These are phyloP conservation scores for Heteractis magnifica DNA, from an alignment of 92 coral and sea anemone species.

Conservation along the genomic window DNA sequence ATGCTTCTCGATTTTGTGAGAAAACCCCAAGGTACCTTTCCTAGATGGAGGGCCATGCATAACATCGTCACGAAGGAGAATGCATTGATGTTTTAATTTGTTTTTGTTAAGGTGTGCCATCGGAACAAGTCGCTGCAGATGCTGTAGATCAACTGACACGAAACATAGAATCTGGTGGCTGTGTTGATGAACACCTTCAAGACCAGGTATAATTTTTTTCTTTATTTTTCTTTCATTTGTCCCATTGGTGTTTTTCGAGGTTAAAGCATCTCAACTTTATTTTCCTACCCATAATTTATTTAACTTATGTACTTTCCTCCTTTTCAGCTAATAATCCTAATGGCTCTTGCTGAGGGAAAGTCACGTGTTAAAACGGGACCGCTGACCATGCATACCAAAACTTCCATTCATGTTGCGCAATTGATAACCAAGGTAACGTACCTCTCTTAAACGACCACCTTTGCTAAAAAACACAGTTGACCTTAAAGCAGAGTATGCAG, in stretches of 20 bases:
- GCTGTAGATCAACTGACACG: conserved; percentile 78
- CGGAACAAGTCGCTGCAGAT: conserved; percentile 81
- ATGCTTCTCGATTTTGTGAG: too few species aligned
- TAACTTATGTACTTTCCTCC: not conserved
- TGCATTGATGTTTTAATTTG: not conserved
- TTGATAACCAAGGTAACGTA: conserved; percentile 74
- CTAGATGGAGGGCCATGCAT: too few species aligned
- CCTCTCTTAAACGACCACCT: not conserved
- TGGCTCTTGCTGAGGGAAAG: conserved; percentile 91
- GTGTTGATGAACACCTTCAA: conserved; percentile 91
- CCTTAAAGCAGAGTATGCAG: not conserved
- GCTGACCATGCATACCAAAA: conserved; percentile 91
- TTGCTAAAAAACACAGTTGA: not conserved
- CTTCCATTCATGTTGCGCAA: conserved; percentile 96
- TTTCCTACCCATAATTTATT: too few species aligned
- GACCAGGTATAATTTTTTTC: conserved; percentile 66
- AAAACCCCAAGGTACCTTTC: too few species aligned
- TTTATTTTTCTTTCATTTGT: not conserved
- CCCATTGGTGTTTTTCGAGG: too few species aligned
- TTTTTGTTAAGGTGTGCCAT: conserved; percentile 63
- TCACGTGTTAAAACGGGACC: conserved; percentile 87
- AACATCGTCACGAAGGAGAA: not conserved
- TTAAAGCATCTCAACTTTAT: too few species aligned
- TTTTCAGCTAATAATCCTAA: conserved; percentile 78
- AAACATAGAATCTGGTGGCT: conserved; percentile 69